Evolutionary conservation across 2,888 invertebrate genomes (phyloP).

Genomic region (Auanema freiburgensis): DNA sequence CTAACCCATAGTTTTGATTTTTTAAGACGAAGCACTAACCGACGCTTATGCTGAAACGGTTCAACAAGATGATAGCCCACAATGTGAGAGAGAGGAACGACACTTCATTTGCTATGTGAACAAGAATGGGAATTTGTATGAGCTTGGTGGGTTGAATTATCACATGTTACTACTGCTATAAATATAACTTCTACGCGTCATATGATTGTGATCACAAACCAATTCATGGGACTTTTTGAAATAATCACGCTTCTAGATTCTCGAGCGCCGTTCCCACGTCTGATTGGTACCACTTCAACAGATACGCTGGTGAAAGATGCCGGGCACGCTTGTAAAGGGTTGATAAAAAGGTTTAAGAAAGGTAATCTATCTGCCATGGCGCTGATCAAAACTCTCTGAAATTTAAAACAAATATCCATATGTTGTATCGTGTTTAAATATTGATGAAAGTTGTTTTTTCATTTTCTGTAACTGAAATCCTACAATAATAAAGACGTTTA

Average conservation of each 20-base stretch:
- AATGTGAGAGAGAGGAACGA: slow-evolving; percentile 46
- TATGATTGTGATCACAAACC: background rate
- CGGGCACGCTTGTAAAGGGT: slow-evolving; percentile 45
- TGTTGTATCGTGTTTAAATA: no score
- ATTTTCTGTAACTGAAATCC: no score
- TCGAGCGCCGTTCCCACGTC: slow-evolving; percentile 55
- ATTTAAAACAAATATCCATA: no score
- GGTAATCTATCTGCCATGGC: slow-evolving; percentile 58
- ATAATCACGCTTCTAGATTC: slow-evolving; percentile 44
- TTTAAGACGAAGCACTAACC: slow-evolving; percentile 33
- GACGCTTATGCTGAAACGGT: slow-evolving; percentile 43
- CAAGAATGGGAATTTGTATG: slow-evolving; percentile 52
- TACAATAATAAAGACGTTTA: no score
- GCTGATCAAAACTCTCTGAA: slow-evolving; percentile 16
- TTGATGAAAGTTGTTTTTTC: no score
- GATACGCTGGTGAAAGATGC: slow-evolving; percentile 55
- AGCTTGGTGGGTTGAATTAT: slow-evolving; percentile 48
- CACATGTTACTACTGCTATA: no score
- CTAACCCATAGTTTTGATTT: no score
- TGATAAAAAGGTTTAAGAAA: slow-evolving; percentile 52
- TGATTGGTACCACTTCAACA: slow-evolving; percentile 47
- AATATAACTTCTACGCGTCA: background rate
- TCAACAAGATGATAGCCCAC: slow-evolving; percentile 47
- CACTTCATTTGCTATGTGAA: slow-evolving; percentile 60
- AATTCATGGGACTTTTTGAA: no score